Conservation (phyloP, 2,113 vertebrate species). For the Microcebus jonahi region DNA sequence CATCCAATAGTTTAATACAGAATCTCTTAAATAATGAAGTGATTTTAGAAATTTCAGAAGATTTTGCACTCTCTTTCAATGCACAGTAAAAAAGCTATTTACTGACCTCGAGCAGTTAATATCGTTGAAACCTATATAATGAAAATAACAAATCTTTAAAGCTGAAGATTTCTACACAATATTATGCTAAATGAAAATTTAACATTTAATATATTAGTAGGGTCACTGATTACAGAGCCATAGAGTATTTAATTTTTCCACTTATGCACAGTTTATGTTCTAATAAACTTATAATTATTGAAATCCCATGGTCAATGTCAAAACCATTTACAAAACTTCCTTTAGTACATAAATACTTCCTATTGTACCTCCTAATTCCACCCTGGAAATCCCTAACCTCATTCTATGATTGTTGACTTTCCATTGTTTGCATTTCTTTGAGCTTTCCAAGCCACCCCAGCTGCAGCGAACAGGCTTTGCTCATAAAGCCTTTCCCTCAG, state of each 20-base stretch:
- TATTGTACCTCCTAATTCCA: conserved; percentile 77
- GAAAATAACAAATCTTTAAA: neutral
- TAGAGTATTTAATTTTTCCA: conserved; percentile 59
- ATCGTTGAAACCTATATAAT: neutral
- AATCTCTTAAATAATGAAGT: neutral
- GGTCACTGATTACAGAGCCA: neutral
- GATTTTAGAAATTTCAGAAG: conserved; percentile 20
- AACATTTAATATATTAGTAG: neutral
- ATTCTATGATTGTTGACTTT: conserved; percentile 76
- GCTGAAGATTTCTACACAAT: neutral
- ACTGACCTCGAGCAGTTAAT: neutral
- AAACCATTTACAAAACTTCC: conserved; percentile 71
- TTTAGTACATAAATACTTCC: conserved; percentile 77
- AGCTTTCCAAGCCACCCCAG: conserved; percentile 77
- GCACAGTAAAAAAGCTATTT: neutral
- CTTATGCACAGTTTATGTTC: conserved; percentile 53
- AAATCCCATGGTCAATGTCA: conserved; percentile 75
- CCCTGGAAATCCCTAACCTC: conserved; percentile 77
- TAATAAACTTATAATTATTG: conserved; percentile 78
- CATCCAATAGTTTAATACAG: neutral
- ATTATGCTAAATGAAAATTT: neutral
- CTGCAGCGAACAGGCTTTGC: conserved; percentile 64
- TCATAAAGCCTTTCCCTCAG: conserved; percentile 75
- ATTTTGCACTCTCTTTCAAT: neutral
- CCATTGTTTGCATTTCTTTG: conserved; percentile 74